A percentile compares a stretch with the other conserved stretches of the same genome.
These are phyloP conservation scores for Schlechtendalia chinensis DNA, from an alignment of 1,140 invertebrate genomes.

Conservation along the genomic window DNA sequence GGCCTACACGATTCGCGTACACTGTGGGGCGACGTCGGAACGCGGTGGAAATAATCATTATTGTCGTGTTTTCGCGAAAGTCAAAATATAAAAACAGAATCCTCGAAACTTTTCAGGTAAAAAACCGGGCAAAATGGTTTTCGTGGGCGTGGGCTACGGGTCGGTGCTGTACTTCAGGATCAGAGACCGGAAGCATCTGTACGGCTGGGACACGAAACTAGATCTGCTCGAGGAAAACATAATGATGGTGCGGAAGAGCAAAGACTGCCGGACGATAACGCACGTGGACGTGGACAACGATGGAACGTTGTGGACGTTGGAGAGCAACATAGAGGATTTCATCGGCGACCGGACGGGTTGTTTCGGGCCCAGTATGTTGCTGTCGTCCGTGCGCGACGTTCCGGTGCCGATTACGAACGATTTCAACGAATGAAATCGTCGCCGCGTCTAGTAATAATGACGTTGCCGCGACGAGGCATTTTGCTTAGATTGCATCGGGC, in stretches of 20 bases:
- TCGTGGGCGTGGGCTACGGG: not conserved
- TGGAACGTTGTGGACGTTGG: not conserved
- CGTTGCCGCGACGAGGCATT: too few relatives aligned
- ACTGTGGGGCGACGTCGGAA: too few relatives aligned
- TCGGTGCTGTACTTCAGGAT: not conserved
- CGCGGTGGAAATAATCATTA: too few relatives aligned
- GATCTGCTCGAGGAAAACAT: not conserved
- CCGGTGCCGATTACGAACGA: not conserved
- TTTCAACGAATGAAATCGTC: too few relatives aligned
- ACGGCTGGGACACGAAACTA: not conserved
- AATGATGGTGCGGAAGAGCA: not conserved
- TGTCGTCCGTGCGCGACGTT: not conserved
- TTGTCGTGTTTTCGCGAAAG: too few relatives aligned
- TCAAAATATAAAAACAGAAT: too few relatives aligned
- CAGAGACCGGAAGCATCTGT: not conserved
- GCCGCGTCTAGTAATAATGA: too few relatives aligned
- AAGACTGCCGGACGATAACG: not conserved
- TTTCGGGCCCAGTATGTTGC: not conserved
- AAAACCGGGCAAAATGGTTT: slow-evolving; percentile 6
- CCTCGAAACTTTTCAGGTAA: not conserved
- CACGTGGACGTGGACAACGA: slow-evolving; percentile 6
- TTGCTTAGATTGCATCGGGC: too few relatives aligned
- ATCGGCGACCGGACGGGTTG: not conserved
- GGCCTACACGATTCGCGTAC: too few relatives aligned
- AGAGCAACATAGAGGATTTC: slow-evolving; percentile 5